phyloP scores from a whole-genome alignment of 2,888 invertebrate species.

The Mactromeris polynyma region DNA sequence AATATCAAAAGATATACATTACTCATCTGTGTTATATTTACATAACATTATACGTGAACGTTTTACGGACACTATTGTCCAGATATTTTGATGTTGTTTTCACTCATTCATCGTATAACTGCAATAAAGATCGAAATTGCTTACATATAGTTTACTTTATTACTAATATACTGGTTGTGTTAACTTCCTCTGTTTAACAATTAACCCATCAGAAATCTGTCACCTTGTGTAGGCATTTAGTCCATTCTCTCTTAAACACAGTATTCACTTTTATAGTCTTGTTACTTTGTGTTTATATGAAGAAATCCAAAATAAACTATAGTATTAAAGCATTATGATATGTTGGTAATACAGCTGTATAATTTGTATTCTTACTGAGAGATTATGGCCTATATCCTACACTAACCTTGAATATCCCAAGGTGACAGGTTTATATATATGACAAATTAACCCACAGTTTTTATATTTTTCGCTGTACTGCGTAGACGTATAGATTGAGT shows the following conservation, averaged over 20 bases:
- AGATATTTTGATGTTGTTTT: conserved; percentile 18
- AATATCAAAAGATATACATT: conserved; percentile 7
- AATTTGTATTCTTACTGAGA: neutral
- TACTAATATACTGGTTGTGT: conserved; percentile 41
- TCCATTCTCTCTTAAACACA: neutral
- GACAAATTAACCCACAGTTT: conserved; percentile 15
- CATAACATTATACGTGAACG: neutral
- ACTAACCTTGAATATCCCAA: neutral
- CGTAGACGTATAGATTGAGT: neutral
- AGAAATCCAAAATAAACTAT: neutral
- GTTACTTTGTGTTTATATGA: neutral
- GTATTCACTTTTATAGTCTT: neutral
- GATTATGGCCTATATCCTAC: neutral
- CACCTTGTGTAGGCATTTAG: neutral
- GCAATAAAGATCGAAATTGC: conserved; percentile 59
- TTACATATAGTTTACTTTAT: conserved; percentile 46
- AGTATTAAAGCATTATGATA: neutral
- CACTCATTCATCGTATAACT: conserved; percentile 22
- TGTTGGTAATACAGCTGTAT: neutral
- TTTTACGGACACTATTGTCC: neutral
- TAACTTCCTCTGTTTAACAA: conserved; percentile 37
- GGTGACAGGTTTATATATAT: conserved; percentile 15
- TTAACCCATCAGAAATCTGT: conserved; percentile 32
- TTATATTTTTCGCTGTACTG: neutral
- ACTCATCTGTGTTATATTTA: neutral